Conservation (phyloP, 2,797 vertebrate genomes). For the Rhinophrynus dorsalis region DNA sequence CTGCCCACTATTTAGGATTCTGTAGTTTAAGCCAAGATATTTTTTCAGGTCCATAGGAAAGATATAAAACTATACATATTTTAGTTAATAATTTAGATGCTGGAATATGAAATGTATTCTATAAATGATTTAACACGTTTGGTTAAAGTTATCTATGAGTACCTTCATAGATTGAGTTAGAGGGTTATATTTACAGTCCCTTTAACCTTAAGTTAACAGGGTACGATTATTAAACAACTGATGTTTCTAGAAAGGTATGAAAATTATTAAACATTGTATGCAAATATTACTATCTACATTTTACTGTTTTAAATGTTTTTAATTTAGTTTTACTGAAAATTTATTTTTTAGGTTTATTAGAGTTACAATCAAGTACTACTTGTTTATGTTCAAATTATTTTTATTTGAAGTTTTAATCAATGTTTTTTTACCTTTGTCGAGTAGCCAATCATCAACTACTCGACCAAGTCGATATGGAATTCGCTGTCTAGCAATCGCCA, state of each 20-base stretch:
- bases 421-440: slow-evolving; percentile 99
- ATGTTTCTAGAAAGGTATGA: slow-evolving; percentile 85
- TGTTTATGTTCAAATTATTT: slow-evolving; percentile 98
- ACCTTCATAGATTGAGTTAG: slow-evolving; percentile 89
- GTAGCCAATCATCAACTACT: slow-evolving; percentile 99
- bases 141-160: slow-evolving; percentile 87
- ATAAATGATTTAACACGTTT: slow-evolving; percentile 91
- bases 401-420: slow-evolving; percentile 99
- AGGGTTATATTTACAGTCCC: slow-evolving; percentile 99
- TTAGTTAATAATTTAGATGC: slow-evolving; percentile 91
- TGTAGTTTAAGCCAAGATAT: slow-evolving; percentile 85
- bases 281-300: slow-evolving; percentile 91
- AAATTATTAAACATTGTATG: slow-evolving; percentile 92
- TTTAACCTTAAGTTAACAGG: slow-evolving; percentile 98
- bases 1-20: slow-evolving; percentile 92
- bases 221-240: slow-evolving; percentile 91
- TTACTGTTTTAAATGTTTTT: slow-evolving; percentile 90
- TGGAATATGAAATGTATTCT: slow-evolving; percentile 81
- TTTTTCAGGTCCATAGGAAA: slow-evolving; percentile 81
- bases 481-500: slow-evolving; percentile 99
- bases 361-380: slow-evolving; percentile 93
- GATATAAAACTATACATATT: slow-evolving; percentile 77
- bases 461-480: slow-evolving; percentile 99
- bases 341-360: slow-evolving; percentile 97
- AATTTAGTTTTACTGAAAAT: slow-evolving; percentile 95